These are phyloP conservation scores for Octomys mimax DNA, from an alignment of 2,797 vertebrate genomes.

Conservation along the genomic window DNA sequence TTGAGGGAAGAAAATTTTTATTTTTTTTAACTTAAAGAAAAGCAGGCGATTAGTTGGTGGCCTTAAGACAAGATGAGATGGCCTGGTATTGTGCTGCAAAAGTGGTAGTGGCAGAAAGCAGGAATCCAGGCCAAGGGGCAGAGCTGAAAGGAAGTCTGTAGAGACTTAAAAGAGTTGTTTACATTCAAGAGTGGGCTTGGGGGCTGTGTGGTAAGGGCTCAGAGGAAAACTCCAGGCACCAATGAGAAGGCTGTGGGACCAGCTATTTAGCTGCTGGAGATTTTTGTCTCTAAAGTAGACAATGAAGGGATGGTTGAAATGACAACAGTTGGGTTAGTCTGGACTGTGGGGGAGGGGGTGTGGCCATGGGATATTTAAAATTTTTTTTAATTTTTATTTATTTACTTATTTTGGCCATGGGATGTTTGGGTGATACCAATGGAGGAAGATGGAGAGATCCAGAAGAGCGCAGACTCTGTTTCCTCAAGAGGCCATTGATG, in stretches of 20 bases:
- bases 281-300: slow-evolving; percentile 30
- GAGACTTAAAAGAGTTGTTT: not conserved
- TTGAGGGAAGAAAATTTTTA: not conserved
- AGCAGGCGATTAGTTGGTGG: not conserved
- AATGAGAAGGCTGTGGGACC: not conserved
- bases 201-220: not conserved
- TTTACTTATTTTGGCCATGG: too few species aligned
- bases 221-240: not conserved
- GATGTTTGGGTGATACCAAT: not conserved
- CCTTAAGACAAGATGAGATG: not conserved
- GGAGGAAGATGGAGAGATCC: not conserved
- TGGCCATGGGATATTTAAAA: too few species aligned
- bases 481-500: not conserved
- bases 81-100: not conserved
- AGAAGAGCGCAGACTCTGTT: not conserved
- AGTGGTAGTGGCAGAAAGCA: not conserved
- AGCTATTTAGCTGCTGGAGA: not conserved
- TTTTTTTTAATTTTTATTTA: too few species aligned
- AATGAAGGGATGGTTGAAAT: slow-evolving; percentile 30
- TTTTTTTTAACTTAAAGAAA: slow-evolving; percentile 15
- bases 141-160: not conserved
- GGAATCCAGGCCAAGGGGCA: not conserved
- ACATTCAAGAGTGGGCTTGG: not conserved
- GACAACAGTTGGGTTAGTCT: not conserved
- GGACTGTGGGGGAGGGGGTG: not conserved